Base-by-base conservation (phyloP, 2,113 vertebrate genomes). In the Sisor rabdophorus region DNA sequence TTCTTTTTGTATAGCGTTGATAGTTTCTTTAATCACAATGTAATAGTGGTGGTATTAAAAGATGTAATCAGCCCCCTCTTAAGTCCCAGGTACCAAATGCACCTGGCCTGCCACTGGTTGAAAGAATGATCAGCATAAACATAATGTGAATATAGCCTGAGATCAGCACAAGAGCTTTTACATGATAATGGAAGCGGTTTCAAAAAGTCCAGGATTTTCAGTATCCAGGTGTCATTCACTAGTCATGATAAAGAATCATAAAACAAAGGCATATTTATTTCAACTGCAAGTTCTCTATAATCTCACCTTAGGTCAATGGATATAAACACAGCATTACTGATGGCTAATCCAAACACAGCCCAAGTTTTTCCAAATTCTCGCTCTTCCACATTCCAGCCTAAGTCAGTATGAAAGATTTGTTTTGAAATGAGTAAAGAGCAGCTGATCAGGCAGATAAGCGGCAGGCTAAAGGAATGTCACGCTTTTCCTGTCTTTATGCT, bases 401-500 rank as follows among this genome's bases (percentile, higher is more conserved):
- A 56, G 53, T 77, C 60, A 78, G 78, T 24, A n/a, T 26, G 63
- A 24, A 68, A 40, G 65, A 48, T 74, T 73, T 79, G 64, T 75
- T 74, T 36, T 2, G 50, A 73, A 13, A 54, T n/a, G 73, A 71
- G 63, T 24, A 59, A 40, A 36, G 50, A 63, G 26, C 83, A 84
- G 80, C 80, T 84, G 80, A 71, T 32, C 16, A 0, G 56, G 59
- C 75, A 75, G 54, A 63, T 75, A 55, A 17, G 63, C 40, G 56
- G 11, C 61, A 60, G 19, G 22, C 55, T 61, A 3, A 60, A 61
- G 44, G 55, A 77, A 22, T 6, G 16, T n/a, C 48, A 40, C 17
- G 56, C 76, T 36, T 63, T 24, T 55, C 36, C 59, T 36, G 50
- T 15, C 24, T 60, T 55, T 44, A 22, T 52, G 22, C 59, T 72